These are phyloP conservation scores for Sinocyclocheilus anophthalmus DNA, from an alignment of 2,113 vertebrate species.

Conservation along the genomic window DNA sequence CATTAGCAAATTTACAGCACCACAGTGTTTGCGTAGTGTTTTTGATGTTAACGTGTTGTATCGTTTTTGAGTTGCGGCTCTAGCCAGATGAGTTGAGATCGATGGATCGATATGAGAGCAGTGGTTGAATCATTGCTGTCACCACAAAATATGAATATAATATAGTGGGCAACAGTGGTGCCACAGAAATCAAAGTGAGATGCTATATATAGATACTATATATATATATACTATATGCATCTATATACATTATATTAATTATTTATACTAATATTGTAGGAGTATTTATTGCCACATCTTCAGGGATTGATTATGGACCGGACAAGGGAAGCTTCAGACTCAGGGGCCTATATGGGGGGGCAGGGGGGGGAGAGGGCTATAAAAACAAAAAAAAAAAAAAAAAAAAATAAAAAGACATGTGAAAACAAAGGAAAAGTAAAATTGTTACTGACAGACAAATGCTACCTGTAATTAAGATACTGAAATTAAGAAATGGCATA, in stretches of 20 bases:
- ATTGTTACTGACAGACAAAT: neutral
- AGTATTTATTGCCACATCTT: conserved; percentile 74
- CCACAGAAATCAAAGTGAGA: conserved; percentile 62
- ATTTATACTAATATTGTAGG: conserved; percentile 60
- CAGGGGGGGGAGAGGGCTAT: no score
- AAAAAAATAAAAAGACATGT: no score
- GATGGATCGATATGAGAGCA: conserved; percentile 5
- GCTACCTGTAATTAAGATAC: neutral
- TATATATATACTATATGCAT: conserved; percentile 43
- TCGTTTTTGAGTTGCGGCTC: neutral
- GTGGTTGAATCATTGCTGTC: conserved; percentile 12
- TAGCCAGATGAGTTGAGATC: neutral
- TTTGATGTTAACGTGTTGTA: conserved; percentile 17
- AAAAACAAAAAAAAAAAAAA: no score
- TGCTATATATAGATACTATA: conserved; percentile 54
- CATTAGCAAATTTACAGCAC: conserved; percentile 38
- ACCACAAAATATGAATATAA: neutral
- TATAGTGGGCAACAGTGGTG: conserved; percentile 18
- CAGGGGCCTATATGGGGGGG: conserved; percentile 5
- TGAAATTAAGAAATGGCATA: neutral
- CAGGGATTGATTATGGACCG: conserved; percentile 46
- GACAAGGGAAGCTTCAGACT: conserved; percentile 7
- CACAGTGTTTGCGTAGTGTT: conserved; percentile 34
- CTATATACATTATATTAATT: conserved; percentile 58
- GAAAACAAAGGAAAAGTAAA: neutral